Evolutionary conservation across 2,797 vertebrate species (phyloP), one percentile per base, ranked within the genome.

Genomic region (Pogoniulus pusillus): DNA sequence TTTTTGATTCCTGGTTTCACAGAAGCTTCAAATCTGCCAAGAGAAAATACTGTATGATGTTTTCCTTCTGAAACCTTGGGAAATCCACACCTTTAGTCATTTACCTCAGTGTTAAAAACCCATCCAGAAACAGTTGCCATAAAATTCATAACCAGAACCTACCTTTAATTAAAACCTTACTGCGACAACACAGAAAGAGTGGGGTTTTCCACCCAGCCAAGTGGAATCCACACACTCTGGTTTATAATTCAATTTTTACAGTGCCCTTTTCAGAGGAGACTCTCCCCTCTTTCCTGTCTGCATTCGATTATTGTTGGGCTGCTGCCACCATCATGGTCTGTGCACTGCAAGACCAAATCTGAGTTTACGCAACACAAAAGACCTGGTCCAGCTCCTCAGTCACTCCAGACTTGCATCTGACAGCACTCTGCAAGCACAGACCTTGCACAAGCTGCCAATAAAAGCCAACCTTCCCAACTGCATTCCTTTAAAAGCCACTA

Each of bases 401-500:
- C 85, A 78, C 70, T 94, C 71, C 82, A 94, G 82, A 87, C 87
- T 94, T 96, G 74, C 79, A 82, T 87, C 82, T 96, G 95, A 93
- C 90, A 94, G 91, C 65, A 43, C 83, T 88, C 81, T 93, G 82
- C 87, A 86, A 92, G 64, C 69, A 80, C 66, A 96, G 82, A 90
- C 70, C 66, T 87, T 81, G 54, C 86, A 93, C 63, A 83, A 93
- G 79, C 35, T 92, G 89, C 90, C 94, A 93, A 68, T 96, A 96
- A 96, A 94, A 95, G 83, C 82, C 93, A 95, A 71, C 76, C 63
- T 96, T 95, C 85, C 73, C 80, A 70, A 89, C 27, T 62, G 66
- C 78, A 74, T 96, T 92, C 89, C 91, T 91, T 94, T 87, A 83
- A 96, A 96, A 96, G 89, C 92, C 95, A 59, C 93, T 89, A 95